Percentiles rank a stretch among this genome's conserved stretches.
Conservation (phyloP, 2,888 invertebrate species). For the Phymatocera aterrima region DNA sequence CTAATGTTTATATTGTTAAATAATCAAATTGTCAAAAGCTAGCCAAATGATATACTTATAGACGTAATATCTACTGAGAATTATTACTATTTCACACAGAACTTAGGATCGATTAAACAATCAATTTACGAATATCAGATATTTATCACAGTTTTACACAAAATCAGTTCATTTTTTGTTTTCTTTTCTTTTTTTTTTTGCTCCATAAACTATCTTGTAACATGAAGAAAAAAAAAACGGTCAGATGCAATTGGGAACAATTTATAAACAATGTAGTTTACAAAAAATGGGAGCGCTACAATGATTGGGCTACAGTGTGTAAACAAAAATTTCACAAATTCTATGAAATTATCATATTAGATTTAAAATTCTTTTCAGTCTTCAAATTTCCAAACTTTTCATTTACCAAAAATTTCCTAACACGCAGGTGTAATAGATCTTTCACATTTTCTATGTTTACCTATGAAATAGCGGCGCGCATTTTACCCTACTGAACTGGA, state of each 20-base stretch:
- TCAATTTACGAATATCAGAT: neutral
- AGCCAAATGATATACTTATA: constrained; percentile 7
- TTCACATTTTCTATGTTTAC: neutral
- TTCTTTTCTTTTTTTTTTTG: too few relatives aligned
- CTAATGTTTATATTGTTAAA: constrained; percentile 2
- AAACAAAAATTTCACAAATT: neutral
- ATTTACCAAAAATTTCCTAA: neutral
- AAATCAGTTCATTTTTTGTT: neutral
- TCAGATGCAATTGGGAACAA: neutral
- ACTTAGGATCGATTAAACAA: neutral
- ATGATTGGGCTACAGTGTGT: neutral
- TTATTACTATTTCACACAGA: neutral
- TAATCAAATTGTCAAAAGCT: constrained; percentile 39
- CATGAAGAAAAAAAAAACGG: neutral
- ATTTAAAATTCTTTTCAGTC: neutral
- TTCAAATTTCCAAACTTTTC: neutral
- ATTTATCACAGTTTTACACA: constrained; percentile 3
- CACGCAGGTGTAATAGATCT: neutral
- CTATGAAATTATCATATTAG: neutral
- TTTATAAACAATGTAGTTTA: neutral
- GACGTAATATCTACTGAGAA: neutral
- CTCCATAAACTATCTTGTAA: neutral
- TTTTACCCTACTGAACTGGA: neutral
- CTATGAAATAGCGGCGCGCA: neutral
- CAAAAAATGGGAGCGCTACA: constrained; percentile 24